These are phyloP conservation scores for Myotis pilosus DNA, from an alignment of 2,797 vertebrate species.

Conservation along the genomic window DNA sequence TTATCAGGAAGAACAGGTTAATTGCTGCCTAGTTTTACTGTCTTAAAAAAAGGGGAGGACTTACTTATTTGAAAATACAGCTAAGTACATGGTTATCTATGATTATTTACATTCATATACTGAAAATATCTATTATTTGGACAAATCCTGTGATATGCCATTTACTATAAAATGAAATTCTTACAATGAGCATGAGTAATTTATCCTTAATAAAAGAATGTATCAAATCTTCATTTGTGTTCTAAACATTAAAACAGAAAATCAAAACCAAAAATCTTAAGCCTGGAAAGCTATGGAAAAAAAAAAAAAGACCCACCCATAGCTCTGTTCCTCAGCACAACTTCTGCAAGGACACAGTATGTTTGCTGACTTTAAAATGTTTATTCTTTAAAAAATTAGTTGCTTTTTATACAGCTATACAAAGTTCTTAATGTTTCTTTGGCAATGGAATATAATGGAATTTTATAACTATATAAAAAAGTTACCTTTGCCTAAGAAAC, in stretches of 20 bases:
- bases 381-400: constrained; percentile 90
- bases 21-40: constrained; percentile 71
- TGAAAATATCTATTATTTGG: constrained; percentile 82
- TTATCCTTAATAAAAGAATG: constrained; percentile 82
- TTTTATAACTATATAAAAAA: constrained; percentile 88
- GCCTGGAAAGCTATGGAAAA: constrained; percentile 81
- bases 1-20: constrained; percentile 70
- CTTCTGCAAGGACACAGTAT: constrained; percentile 84
- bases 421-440: constrained; percentile 88
- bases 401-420: constrained; percentile 90
- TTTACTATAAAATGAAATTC: constrained; percentile 81
- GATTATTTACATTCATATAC: constrained; percentile 78
- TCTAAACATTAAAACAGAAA: constrained; percentile 78
- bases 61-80: constrained; percentile 82
- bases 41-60: constrained; percentile 68
- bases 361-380: constrained; percentile 87
- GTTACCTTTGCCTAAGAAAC: constrained; percentile 89
- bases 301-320: constrained; percentile 65
- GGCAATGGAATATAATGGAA: constrained; percentile 88
- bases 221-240: constrained; percentile 81
- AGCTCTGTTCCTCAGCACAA: constrained; percentile 81
- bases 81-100: constrained; percentile 79
- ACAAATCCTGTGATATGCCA: constrained; percentile 83
- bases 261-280: constrained; percentile 80
- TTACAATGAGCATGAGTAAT: constrained; percentile 73